Conservation (phyloP, 2,797 vertebrate species). For the Neoniphon sammara region DNA sequence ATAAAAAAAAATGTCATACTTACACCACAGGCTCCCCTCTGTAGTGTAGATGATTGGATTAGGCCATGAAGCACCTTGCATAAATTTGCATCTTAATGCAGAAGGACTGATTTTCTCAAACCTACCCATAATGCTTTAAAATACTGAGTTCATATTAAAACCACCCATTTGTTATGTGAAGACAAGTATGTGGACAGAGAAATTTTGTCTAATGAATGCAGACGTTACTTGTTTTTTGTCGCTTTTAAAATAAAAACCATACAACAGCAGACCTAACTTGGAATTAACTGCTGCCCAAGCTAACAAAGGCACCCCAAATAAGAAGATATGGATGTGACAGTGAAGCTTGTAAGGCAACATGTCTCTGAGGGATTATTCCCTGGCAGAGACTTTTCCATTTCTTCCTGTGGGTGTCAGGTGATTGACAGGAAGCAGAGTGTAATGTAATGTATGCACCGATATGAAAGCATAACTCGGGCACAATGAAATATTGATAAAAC, state of each 20-base stretch:
- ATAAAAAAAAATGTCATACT: constrained; percentile 20
- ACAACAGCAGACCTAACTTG: too few species aligned
- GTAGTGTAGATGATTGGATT: constrained; percentile 46
- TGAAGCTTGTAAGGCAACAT: constrained; percentile 12
- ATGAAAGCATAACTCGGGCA: constrained; percentile 19
- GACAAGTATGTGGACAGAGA: too few species aligned
- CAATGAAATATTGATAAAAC: constrained; percentile 31
- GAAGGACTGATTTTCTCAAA: constrained; percentile 47
- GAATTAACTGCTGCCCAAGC: too few species aligned
- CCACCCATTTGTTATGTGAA: neutral
- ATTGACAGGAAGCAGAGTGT: constrained; percentile 51
- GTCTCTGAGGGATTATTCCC: constrained; percentile 23
- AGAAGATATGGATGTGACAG: constrained; percentile 3
- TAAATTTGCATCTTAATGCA: constrained; percentile 60
- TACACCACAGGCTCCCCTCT: constrained; percentile 27
- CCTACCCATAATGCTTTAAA: constrained; percentile 30
- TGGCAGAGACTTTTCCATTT: constrained; percentile 22
- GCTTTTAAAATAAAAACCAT: too few species aligned
- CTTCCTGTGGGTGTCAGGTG: constrained; percentile 24
- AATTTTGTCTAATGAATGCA: too few species aligned
- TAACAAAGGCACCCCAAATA: too few species aligned
- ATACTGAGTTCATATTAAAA: constrained; percentile 20
- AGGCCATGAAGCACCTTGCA: constrained; percentile 44
- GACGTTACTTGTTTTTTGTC: too few species aligned
- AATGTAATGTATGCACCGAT: constrained; percentile 3